Evolutionary conservation across 2,113 vertebrate species (phyloP).

Genomic region (Edolisoma coerulescens): DNA sequence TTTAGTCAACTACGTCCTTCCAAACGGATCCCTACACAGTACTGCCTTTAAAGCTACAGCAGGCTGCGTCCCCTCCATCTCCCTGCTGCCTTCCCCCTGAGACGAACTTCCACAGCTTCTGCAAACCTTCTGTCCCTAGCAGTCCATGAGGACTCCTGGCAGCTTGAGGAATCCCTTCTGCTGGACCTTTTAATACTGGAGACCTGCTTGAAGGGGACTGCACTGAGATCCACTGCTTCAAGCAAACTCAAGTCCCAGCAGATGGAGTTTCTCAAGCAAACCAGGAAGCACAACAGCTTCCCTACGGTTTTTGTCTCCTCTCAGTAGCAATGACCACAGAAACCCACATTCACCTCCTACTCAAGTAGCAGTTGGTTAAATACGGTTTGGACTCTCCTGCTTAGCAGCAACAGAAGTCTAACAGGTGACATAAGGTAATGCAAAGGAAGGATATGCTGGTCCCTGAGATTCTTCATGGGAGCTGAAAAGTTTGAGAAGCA

Average conservation of each 20-base stretch:
- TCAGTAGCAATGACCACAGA: not conserved
- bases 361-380: not conserved
- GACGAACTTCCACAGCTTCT: not conserved
- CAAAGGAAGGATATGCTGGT: constrained; percentile 80
- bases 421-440: constrained; percentile 69
- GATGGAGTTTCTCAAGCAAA: not conserved
- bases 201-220: not conserved
- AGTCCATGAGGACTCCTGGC: not conserved
- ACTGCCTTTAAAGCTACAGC: constrained; percentile 37
- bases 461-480: constrained; percentile 78
- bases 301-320: not conserved
- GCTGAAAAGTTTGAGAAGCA: constrained; percentile 49
- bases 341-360: not conserved
- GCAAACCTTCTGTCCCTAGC: not conserved
- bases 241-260: not conserved
- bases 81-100: constrained; percentile 39
- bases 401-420: constrained; percentile 29
- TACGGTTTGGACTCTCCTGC: not conserved
- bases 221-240: not conserved
- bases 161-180: not conserved
- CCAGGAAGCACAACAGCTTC: not conserved
- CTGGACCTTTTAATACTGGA: not conserved
- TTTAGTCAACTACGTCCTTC: constrained; percentile 44
- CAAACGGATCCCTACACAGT: constrained; percentile 7
- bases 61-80: not conserved